phyloP scores from a whole-genome alignment of 2,888 invertebrate genomes.

The Leistus spinibarbis region DNA sequence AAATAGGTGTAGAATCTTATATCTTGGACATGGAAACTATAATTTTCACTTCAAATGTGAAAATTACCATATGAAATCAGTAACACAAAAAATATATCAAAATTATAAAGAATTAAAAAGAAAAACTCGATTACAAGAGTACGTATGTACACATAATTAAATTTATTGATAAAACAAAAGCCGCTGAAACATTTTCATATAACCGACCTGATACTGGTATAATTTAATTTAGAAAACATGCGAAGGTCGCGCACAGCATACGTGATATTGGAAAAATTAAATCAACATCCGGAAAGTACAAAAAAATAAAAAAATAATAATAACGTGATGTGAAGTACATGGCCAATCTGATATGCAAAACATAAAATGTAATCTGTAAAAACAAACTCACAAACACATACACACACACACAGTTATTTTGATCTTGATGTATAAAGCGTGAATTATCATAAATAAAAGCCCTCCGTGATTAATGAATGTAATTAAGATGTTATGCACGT shows the following conservation, averaged over 20 bases:
- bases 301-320: not conserved
- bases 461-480: not conserved
- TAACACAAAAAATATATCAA: not conserved
- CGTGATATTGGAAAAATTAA: not conserved
- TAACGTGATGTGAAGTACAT: not conserved
- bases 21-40: too few relatives aligned
- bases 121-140: not conserved
- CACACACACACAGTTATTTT: not conserved
- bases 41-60: too few relatives aligned
- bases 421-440: not conserved
- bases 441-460: not conserved
- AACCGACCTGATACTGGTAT: not conserved
- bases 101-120: not conserved
- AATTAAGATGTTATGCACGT: not conserved
- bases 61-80: too few relatives aligned
- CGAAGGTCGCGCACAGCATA: not conserved
- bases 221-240: not conserved
- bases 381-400: not conserved
- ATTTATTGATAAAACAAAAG: not conserved
- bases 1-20: too few relatives aligned
- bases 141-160: not conserved
- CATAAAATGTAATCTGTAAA: not conserved
- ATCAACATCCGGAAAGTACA: not conserved
- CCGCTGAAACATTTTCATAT: not conserved
- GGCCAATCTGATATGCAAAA: not conserved